Base-by-base conservation (phyloP, 1,140 invertebrate species). In the Campoletis sonorensis region DNA sequence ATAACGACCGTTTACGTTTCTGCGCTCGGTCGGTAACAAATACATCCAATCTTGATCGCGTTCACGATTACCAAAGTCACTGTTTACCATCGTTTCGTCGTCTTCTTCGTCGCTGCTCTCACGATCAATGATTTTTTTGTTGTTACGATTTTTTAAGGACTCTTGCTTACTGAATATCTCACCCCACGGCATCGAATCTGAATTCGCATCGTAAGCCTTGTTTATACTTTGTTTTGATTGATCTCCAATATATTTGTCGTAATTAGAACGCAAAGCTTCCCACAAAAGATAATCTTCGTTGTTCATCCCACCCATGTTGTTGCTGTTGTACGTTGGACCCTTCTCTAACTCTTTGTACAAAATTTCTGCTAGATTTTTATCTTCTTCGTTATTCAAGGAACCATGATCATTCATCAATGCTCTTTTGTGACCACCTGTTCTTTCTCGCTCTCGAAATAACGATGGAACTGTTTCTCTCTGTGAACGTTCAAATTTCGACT, bases 361-460 rank as follows among this genome's bases (percentile, higher is more conserved):
- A 8, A 88, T 30, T 40, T 81, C 88, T 0, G 84, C 71, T 27
- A 88, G 58, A 26, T 87, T 81, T 45, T 86, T 86, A 11, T 86
- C 80, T 18, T 81, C 81, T 1, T 82, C 26, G 45, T 23, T 81
- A 1, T 16, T 64, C 23, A n/a, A 18, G 4, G 11, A 3, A 5
- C 23, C 5, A 23, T 79, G 82, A 8, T 87, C 85, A 3, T 58
- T 33, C 26, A n/a, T 75, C 0, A 58, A 27, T 3, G 73, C 85
- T 1, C 87, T 85, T 51, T 87, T 88, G 16, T 80, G 86, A 37
- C 75, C 83, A 0, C 82, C 85, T 18, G 61, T 84, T 79, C 86
- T 80, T 54, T 90, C 88, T 10, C 90, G 87, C 77, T 92, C 91
- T 0, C 91, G 87, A 33, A 92, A 91, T 23, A 85, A 83, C 0